phyloP scores from a whole-genome alignment of 2,113 vertebrate species.

The Pachyramphus minor region DNA sequence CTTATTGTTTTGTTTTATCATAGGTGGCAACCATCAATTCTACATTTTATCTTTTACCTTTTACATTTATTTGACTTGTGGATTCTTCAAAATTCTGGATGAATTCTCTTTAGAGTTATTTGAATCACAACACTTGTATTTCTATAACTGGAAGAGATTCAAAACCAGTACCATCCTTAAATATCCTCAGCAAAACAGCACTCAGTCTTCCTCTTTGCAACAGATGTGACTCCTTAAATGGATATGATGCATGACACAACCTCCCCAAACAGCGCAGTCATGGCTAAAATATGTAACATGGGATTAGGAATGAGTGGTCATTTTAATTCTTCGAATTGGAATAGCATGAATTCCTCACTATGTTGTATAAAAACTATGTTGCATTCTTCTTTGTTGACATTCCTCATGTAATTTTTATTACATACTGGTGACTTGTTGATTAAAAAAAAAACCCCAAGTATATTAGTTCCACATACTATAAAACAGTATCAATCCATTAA shows the following conservation, averaged over 20 bases:
- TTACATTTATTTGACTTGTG: background rate
- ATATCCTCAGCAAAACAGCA: background rate
- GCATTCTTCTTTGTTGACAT: background rate
- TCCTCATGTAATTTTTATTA: background rate
- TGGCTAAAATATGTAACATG: background rate
- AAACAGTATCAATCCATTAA: background rate
- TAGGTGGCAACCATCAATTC: background rate
- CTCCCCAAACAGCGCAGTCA: background rate
- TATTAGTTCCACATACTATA: background rate
- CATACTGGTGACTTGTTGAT: background rate
- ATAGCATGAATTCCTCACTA: background rate
- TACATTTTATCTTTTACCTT: background rate
- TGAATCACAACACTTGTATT: background rate
- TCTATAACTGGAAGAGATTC: background rate
- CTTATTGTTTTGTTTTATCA: background rate
- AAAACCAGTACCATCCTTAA: background rate
- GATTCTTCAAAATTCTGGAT: background rate
- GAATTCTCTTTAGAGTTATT: background rate
- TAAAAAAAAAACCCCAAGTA: fast-evolving
- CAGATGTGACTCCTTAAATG: background rate
- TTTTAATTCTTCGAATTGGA: background rate
- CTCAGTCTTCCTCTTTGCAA: background rate
- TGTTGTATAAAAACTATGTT: background rate
- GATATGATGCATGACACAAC: background rate
- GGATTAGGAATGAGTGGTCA: background rate